Percentiles rank a stretch among this genome's conserved stretches.
Conservation (phyloP, 2,888 invertebrate genomes). For the Bombyx huttoni region DNA sequence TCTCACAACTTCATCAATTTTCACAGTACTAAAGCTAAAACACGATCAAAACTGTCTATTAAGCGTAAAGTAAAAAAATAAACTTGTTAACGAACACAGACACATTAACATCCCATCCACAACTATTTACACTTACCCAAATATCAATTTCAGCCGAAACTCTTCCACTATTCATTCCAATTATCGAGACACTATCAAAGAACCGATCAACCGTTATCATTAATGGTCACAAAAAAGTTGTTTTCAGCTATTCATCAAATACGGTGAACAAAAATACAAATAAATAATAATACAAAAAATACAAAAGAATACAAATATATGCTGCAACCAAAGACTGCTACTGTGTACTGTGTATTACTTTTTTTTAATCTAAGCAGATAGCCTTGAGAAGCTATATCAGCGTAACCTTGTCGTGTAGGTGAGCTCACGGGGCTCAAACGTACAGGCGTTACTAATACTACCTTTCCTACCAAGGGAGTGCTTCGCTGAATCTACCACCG, state of each 20-base stretch:
- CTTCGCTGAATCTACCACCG: too few relatives aligned
- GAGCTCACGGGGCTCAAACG: too few relatives aligned
- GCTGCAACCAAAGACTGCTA: not conserved
- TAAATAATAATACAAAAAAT: too few relatives aligned
- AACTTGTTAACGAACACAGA: conserved; percentile 16
- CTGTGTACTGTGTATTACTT: too few relatives aligned
- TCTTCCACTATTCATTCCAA: conserved; percentile 56
- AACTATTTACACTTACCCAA: conserved; percentile 29
- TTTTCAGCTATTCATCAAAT: conserved; percentile 57
- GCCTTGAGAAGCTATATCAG: too few relatives aligned
- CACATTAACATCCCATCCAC: conserved; percentile 34
- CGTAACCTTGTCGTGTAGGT: too few relatives aligned
- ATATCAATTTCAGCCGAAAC: conserved; percentile 38
- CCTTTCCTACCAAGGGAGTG: too few relatives aligned
- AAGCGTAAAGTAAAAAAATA: conserved; percentile 1
- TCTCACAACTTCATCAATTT: too few relatives aligned
- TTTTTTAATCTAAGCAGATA: too few relatives aligned
- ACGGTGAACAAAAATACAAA: not conserved
- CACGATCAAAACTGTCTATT: not conserved
- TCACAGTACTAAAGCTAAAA: too few relatives aligned
- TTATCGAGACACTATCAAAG: conserved; percentile 38
- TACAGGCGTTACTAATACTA: too few relatives aligned
- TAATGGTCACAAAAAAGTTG: conserved; percentile 53
- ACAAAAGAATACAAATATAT: not conserved
- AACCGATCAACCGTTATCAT: conserved; percentile 44